Conservation (phyloP, 2,113 vertebrate genomes). For the Vidua macroura region DNA sequence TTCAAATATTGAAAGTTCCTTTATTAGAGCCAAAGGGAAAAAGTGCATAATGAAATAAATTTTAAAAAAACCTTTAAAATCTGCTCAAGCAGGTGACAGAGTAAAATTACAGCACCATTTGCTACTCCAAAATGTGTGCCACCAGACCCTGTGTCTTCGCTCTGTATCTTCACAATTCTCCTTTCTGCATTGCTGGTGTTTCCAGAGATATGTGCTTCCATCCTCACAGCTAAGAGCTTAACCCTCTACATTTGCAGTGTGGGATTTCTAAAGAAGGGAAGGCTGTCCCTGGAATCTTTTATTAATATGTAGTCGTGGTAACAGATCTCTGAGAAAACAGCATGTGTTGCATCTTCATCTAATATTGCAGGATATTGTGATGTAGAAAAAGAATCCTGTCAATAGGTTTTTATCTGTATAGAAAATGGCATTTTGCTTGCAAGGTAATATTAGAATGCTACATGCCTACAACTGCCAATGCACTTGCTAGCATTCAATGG, state of each 20-base stretch:
- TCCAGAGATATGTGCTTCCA: not conserved
- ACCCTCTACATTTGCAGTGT: not conserved
- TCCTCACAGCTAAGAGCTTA: not conserved
- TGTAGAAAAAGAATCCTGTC: not conserved
- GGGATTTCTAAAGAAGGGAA: not conserved
- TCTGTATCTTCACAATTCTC: not conserved
- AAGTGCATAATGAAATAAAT: not conserved
- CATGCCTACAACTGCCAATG: not conserved
- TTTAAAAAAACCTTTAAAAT: not conserved
- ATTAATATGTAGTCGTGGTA: constrained; percentile 2
- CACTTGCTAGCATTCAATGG: not conserved
- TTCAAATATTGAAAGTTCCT: not conserved
- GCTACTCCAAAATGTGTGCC: not conserved
- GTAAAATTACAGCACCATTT: not conserved
- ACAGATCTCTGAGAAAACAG: constrained; percentile 24
- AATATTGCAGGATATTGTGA: not conserved
- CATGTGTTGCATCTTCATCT: not conserved
- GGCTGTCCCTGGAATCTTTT: not conserved
- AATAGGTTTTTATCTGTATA: not conserved
- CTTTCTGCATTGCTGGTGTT: not conserved
- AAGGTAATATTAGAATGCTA: not conserved
- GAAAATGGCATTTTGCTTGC: not conserved
- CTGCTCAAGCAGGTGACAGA: not conserved
- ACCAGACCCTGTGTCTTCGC: not conserved
- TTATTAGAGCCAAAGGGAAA: not conserved